Conservation (phyloP, 2,888 invertebrate species). For the Taphrorychus bicolor region DNA sequence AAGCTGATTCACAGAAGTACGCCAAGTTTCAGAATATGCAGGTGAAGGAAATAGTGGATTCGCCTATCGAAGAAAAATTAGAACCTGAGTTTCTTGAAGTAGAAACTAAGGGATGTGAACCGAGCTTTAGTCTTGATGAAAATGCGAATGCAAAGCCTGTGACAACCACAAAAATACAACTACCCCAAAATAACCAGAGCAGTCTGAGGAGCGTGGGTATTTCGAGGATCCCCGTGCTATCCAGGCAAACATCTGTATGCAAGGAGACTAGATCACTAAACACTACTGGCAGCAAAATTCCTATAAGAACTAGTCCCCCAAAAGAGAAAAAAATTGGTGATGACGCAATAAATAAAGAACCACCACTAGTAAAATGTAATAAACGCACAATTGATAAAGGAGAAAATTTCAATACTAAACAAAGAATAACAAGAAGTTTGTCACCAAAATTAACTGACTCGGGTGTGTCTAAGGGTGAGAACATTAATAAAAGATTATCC, state of each 20-base stretch:
- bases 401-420: conserved; percentile 5
- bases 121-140: too few relatives aligned
- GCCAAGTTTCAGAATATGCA: conserved; percentile 42
- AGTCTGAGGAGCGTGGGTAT: conserved; percentile 48
- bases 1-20: conserved; percentile 44
- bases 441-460: conserved; percentile 23
- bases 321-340: too few relatives aligned
- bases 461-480: neutral
- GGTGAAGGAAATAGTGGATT: conserved; percentile 21
- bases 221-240: conserved; percentile 57
- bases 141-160: conserved; percentile 39
- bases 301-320: conserved; percentile 45
- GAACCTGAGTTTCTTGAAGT: conserved; percentile 22
- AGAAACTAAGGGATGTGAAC: too few relatives aligned
- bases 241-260: conserved; percentile 51
- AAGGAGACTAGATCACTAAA: conserved; percentile 44
- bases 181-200: conserved; percentile 52
- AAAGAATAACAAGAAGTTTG: conserved; percentile 14
- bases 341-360: too few relatives aligned
- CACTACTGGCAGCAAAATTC: conserved; percentile 51
- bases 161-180: conserved; percentile 52
- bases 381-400: neutral
- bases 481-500: too few relatives aligned
- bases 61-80: conserved; percentile 35
- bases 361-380: too few relatives aligned